These are phyloP conservation scores for Apodemus speciosus DNA, from an alignment of 2,113 vertebrate species.

Conservation along the genomic window DNA sequence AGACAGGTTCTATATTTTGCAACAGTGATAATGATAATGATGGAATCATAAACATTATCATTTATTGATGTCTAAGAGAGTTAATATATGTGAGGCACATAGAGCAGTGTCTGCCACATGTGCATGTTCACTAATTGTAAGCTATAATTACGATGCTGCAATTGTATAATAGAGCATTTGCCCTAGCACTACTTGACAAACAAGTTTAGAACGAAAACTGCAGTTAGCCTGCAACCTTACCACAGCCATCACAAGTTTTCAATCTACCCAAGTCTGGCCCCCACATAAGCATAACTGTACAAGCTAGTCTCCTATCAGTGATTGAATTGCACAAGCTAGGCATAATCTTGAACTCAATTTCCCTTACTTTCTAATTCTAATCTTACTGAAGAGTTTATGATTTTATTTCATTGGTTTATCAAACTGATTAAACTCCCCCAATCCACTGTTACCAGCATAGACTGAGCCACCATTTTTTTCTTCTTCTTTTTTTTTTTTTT, in stretches of 20 bases:
- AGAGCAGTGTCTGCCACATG: conserved; percentile 49
- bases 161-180: conserved; percentile 54
- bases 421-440: not conserved
- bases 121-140: conserved; percentile 18
- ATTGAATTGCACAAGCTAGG: not conserved
- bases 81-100: conserved; percentile 55
- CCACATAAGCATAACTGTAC: not conserved
- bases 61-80: conserved; percentile 67
- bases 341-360: not conserved
- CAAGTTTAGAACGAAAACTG: conserved; percentile 59
- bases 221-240: not conserved
- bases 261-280: too few relatives aligned
- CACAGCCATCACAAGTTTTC: not conserved
- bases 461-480: conserved; percentile 1
- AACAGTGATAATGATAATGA: conserved; percentile 66
- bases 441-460: not conserved
- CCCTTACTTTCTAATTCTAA: not conserved
- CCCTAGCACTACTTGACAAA: conserved; percentile 44
- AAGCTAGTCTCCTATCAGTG: not conserved
- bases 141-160: conserved; percentile 36
- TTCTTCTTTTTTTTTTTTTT: too few relatives aligned
- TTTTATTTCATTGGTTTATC: not conserved
- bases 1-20: conserved; percentile 46
- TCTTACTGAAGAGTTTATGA: not conserved
- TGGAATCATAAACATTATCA: conserved; percentile 55